These are phyloP conservation scores for Acleris laterana DNA, from an alignment of 2,888 invertebrate species.

Conservation along the genomic window DNA sequence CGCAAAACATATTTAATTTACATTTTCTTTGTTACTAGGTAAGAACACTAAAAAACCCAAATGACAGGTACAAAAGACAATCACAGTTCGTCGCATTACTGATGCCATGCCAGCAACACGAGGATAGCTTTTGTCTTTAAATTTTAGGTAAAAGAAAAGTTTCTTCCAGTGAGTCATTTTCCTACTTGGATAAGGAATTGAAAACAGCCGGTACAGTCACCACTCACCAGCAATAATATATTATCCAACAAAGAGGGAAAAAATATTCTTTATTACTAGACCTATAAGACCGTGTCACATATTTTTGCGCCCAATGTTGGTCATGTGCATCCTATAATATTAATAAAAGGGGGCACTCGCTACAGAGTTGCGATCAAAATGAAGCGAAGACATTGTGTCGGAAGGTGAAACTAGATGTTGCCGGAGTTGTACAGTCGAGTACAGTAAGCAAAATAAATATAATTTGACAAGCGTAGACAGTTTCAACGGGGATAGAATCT, in stretches of 20 bases:
- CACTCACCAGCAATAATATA: too few relatives aligned
- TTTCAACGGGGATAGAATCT: conserved; percentile 52
- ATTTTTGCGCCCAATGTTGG: too few relatives aligned
- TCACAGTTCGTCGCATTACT: too few relatives aligned
- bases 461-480: conserved; percentile 2
- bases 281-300: too few relatives aligned
- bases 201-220: background rate
- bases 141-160: too few relatives aligned
- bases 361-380: background rate
- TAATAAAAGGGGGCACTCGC: background rate
- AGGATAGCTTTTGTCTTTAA: too few relatives aligned
- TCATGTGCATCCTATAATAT: conserved; percentile 21
- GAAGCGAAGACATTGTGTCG: conserved; percentile 1
- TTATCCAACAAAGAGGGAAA: too few relatives aligned
- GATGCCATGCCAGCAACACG: too few relatives aligned
- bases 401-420: background rate
- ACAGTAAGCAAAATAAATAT: background rate
- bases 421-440: background rate
- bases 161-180: background rate
- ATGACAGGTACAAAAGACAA: background rate
- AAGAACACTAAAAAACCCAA: background rate
- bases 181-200: background rate
- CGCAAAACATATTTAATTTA: background rate
- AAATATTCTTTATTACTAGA: too few relatives aligned
- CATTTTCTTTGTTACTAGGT: background rate